Evolutionary conservation across 37 sponge, comb jelly and placozoan species (phyloP).

Genomic region (Diacarnus erythraeanus): DNA sequence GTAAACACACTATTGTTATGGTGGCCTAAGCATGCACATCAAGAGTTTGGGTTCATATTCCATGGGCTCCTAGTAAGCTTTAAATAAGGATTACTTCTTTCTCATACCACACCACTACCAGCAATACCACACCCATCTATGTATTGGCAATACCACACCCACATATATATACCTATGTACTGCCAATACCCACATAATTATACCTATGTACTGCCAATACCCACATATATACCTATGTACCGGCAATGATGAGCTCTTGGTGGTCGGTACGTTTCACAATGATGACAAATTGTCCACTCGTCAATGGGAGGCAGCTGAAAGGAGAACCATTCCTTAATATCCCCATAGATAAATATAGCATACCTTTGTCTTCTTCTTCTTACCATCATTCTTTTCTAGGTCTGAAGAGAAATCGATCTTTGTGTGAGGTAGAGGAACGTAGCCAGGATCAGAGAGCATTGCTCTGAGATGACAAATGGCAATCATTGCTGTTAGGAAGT

Average conservation of each 20-base stretch:
- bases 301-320: slow-evolving; percentile 45
- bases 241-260: slow-evolving; percentile 88
- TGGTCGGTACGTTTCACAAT: slow-evolving; percentile 86
- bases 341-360: not conserved
- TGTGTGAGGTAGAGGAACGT: slow-evolving; percentile 67
- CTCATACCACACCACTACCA: too few relatives aligned
- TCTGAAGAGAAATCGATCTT: slow-evolving; percentile 86
- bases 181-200: too few relatives aligned
- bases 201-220: too few relatives aligned
- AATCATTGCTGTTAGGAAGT: slow-evolving; percentile 53
- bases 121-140: too few relatives aligned
- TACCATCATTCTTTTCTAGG: slow-evolving; percentile 27
- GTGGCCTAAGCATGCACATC: too few relatives aligned
- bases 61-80: too few relatives aligned
- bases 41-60: too few relatives aligned
- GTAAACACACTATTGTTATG: not conserved
- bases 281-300: slow-evolving; percentile 80
- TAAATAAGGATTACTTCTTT: too few relatives aligned
- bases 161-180: too few relatives aligned
- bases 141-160: too few relatives aligned
- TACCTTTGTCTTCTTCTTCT: slow-evolving; percentile 37
- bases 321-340: not conserved
- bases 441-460: slow-evolving; percentile 72
- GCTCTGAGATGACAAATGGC: slow-evolving; percentile 63
- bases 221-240: too few relatives aligned